Percentiles rank a stretch among this genome's conserved stretches.
Conservation (phyloP, 2,113 vertebrate species). For the Abramis brama region DNA sequence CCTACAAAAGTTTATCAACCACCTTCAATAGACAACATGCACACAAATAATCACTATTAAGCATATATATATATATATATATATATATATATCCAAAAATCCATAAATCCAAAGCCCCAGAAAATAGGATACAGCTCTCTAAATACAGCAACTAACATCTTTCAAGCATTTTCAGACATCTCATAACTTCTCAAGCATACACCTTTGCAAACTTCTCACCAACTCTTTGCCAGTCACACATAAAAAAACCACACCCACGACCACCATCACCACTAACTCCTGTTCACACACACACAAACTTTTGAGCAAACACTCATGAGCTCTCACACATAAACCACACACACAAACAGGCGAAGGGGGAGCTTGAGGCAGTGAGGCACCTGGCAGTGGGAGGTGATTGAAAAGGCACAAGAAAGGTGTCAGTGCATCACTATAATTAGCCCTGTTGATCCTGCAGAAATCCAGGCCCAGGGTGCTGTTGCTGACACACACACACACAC, state of each 20-base stretch:
- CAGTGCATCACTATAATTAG: constrained; percentile 65
- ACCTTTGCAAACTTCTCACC: constrained; percentile 51
- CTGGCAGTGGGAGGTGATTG: constrained; percentile 63
- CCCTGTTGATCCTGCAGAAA: constrained; percentile 61
- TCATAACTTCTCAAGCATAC: constrained; percentile 42
- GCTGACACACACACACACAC: constrained; percentile 53
- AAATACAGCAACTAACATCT: constrained; percentile 33
- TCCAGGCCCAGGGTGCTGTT: constrained; percentile 50
- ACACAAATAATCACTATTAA: not conserved
- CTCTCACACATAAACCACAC: constrained; percentile 25
- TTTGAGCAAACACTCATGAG: constrained; percentile 53
- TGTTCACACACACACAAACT: constrained; percentile 47
- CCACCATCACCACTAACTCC: constrained; percentile 38
- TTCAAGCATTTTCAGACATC: constrained; percentile 27
- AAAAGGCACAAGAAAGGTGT: constrained; percentile 62
- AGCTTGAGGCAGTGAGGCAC: constrained; percentile 54
- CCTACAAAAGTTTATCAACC: not conserved
- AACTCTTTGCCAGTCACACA: constrained; percentile 49
- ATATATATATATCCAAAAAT: not conserved
- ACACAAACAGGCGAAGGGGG: constrained; percentile 38
- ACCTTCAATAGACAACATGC: not conserved
- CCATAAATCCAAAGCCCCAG: not conserved
- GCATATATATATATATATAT: too few species aligned
- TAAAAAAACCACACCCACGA: constrained; percentile 30
- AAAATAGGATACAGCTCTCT: constrained; percentile 7